Percentiles rank a stretch among this genome's conserved stretches.
Conservation (phyloP, 1,140 invertebrate genomes). For the Plectrocnemia conspersa region DNA sequence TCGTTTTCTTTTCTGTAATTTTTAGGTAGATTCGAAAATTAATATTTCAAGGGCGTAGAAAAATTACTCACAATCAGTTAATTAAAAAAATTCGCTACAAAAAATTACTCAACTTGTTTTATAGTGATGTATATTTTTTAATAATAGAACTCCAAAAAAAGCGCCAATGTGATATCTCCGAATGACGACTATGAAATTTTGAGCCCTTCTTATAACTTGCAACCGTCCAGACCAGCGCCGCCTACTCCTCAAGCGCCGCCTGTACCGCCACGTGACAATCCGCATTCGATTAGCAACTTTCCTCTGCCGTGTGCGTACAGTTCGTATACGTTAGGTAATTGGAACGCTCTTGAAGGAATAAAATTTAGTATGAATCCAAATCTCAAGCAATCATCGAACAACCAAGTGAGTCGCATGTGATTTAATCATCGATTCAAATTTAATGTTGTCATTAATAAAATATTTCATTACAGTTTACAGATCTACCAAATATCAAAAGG, state of each 20-base stretch:
- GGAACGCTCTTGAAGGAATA: constrained; percentile 45
- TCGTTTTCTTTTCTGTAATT: no score
- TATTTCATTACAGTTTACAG: constrained; percentile 11
- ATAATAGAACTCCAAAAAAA: no score
- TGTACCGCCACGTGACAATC: neutral
- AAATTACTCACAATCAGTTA: no score
- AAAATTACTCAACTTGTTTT: no score
- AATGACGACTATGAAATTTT: constrained; percentile 46
- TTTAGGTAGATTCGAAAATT: no score
- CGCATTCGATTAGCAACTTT: neutral
- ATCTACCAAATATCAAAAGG: constrained; percentile 25
- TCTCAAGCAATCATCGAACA: constrained; percentile 44
- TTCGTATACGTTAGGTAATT: constrained; percentile 43
- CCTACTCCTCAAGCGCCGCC: constrained; percentile 23
- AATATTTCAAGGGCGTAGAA: no score
- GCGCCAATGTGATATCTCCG: no score
- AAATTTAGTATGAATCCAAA: constrained; percentile 50
- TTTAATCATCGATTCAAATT: neutral
- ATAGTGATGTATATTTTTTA: no score
- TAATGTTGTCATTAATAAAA: neutral
- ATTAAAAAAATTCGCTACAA: no score
- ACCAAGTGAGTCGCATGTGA: constrained; percentile 36
- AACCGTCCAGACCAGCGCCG: constrained; percentile 43
- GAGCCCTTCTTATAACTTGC: constrained; percentile 43
- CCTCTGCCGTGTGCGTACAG: constrained; percentile 24